Base-by-base conservation (phyloP, 2,113 vertebrate genomes). In the Oreotrochilus melanogaster region DNA sequence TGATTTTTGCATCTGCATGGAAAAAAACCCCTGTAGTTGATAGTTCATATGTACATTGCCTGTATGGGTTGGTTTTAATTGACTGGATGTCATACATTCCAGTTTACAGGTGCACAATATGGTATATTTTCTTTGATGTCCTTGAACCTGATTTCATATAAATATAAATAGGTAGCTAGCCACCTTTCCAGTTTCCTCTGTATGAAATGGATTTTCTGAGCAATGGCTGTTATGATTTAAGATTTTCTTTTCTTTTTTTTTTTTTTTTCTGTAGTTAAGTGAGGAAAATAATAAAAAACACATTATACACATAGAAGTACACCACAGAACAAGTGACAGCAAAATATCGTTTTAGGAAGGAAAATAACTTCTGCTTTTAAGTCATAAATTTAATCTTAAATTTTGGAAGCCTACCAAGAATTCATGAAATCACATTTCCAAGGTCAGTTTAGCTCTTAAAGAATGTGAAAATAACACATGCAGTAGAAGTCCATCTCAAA, bases 121-220 rank as follows among this genome's bases (percentile, higher is more conserved):
- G 11, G 10, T 69, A 1, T 66, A 75, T 84, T 93, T 92, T 78
- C 73, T 80, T 94, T 87, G 78, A 86, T 85, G 45, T 86, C 54
- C 94, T 93, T 81, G 92, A 96, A 96, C 89, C 81, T 91, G 80
- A 64, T 97, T 97, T 97, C 65, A 48, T 90, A 79, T 81, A 94
- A 97, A 88, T 30, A 54, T 81, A 94, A 97, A 88, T 30, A 54
- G 66, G 73, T 93, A 96, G 50, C 81, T 78, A 65, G 50, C 78
- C 79, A 91, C 86, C 92, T 92, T 96, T 81, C 88, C 81, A 79
- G 78, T 94, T 95, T 96, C 61, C 86, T 88, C 16, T 0, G 33
- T 83, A 89, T 96, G 88, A 97, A 97, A 96, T 93, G 94, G 78
- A 97, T 96, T 95, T 96, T 92, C 87, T 83, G 76, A 91, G 65